Percentiles rank a stretch among this genome's conserved stretches.
phyloP scores from a whole-genome alignment of 2,797 vertebrate species.

The Yasuhikotakia modesta region DNA sequence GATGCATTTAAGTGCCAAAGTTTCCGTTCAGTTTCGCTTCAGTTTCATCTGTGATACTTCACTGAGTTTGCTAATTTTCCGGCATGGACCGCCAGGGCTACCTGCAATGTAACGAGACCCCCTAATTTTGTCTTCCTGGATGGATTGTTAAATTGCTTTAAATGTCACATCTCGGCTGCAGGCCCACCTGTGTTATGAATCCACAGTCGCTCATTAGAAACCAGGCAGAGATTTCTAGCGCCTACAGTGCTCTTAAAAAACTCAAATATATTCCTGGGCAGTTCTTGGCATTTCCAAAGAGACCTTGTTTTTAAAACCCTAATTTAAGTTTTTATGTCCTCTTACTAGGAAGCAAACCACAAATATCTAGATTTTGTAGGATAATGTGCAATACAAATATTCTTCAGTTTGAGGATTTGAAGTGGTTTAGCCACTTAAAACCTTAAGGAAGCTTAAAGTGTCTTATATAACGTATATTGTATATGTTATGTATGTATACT shows the following conservation, averaged over 20 bases:
- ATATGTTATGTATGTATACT: no score
- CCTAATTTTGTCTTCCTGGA: slow-evolving; percentile 52
- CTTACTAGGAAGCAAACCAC: slow-evolving; percentile 66
- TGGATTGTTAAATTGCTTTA: slow-evolving; percentile 48
- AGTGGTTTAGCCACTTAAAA: not conserved
- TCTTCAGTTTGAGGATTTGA: not conserved
- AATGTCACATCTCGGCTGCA: slow-evolving; percentile 57
- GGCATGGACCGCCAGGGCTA: not conserved
- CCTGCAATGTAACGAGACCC: slow-evolving; percentile 20
- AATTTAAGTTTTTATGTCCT: slow-evolving; percentile 63
- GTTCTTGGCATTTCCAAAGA: slow-evolving; percentile 59
- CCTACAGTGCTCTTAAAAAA: slow-evolving; percentile 60
- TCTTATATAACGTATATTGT: no score
- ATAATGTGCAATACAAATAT: not conserved
- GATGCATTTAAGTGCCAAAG: not conserved
- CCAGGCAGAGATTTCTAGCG: slow-evolving; percentile 37
- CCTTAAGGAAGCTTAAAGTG: no score
- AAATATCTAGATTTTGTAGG: no score
- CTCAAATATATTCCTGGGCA: slow-evolving; percentile 60
- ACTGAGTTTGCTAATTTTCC: slow-evolving; percentile 4
- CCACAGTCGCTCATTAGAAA: slow-evolving; percentile 66
- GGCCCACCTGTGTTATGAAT: slow-evolving; percentile 61
- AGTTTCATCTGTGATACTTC: slow-evolving; percentile 17
- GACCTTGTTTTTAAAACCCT: slow-evolving; percentile 34
- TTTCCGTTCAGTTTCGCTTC: not conserved